Conservation (phyloP, 2,888 invertebrate genomes). For the Chaetoderma sp. region DNA sequence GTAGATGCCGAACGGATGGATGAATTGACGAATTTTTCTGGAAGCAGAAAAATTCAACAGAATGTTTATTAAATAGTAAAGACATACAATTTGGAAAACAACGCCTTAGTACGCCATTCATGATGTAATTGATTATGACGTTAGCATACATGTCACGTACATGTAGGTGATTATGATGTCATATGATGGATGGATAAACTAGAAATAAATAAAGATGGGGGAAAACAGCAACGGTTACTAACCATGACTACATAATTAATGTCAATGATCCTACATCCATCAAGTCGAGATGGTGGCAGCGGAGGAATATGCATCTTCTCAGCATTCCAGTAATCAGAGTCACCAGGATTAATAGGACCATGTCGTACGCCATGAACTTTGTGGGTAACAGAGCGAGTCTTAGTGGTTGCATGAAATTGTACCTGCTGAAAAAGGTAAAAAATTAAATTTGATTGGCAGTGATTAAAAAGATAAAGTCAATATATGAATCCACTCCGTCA, state of each 20-base stretch:
- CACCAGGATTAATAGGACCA: constrained; percentile 86
- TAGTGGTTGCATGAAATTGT: constrained; percentile 35
- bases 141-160: too few species aligned
- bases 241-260: constrained; percentile 78
- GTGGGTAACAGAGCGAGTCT: constrained; percentile 69
- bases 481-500: too few species aligned
- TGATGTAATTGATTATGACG: too few species aligned
- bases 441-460: too few species aligned
- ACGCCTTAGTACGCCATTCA: too few species aligned
- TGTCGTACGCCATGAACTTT: constrained; percentile 81
- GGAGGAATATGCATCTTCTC: constrained; percentile 93
- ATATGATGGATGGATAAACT: too few species aligned
- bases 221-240: not conserved
- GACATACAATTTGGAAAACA: too few species aligned
- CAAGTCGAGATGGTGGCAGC: constrained; percentile 91
- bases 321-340: constrained; percentile 87
- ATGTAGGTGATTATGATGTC: too few species aligned
- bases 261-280: constrained; percentile 92
- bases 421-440: constrained; percentile 74
- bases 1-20: too few species aligned
- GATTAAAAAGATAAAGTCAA: constrained; percentile 3
- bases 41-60: too few species aligned
- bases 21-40: too few species aligned
- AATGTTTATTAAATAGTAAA: too few species aligned
- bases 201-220: not conserved